phyloP scores from a whole-genome alignment of 2,113 vertebrate species.

The Sterrhoptilus dennistouni region DNA sequence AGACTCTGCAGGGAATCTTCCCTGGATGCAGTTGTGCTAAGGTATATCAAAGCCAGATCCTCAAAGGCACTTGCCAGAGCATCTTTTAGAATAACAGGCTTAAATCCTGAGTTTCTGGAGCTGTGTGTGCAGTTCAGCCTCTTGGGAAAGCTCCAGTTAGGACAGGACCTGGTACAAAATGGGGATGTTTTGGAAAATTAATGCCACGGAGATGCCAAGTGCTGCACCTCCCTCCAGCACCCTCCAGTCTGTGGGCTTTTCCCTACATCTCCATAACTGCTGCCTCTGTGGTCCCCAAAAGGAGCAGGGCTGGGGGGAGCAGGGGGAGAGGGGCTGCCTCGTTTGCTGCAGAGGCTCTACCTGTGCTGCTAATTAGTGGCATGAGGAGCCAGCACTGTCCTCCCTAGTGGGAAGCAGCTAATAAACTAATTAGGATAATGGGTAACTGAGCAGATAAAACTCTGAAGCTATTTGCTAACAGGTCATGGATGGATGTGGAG shows the following conservation, averaged over 20 bases:
- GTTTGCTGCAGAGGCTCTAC: neutral
- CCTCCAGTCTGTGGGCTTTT: neutral
- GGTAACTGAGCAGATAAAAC: conserved; percentile 45
- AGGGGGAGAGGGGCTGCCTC: neutral
- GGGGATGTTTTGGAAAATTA: neutral
- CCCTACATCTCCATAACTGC: neutral
- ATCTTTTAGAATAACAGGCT: neutral
- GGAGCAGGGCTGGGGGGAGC: too few species aligned
- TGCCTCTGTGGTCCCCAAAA: neutral
- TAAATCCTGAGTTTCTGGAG: neutral
- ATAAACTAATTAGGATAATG: conserved; percentile 63
- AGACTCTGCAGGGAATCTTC: neutral
- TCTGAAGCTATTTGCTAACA: conserved; percentile 3
- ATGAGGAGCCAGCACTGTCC: neutral
- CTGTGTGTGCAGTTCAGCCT: neutral
- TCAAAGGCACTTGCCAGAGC: neutral
- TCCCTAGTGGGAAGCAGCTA: conserved; percentile 31
- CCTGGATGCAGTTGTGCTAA: neutral
- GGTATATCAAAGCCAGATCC: neutral
- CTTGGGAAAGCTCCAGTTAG: neutral
- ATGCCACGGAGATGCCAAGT: neutral
- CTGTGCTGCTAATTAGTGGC: neutral
- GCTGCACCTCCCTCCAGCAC: neutral
- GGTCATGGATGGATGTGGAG: neutral
- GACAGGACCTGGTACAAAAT: neutral